Percentiles rank a stretch among this genome's conserved stretches.
phyloP scores from a whole-genome alignment of 1,140 invertebrate genomes.

The Tetragonula clypearis region DNA sequence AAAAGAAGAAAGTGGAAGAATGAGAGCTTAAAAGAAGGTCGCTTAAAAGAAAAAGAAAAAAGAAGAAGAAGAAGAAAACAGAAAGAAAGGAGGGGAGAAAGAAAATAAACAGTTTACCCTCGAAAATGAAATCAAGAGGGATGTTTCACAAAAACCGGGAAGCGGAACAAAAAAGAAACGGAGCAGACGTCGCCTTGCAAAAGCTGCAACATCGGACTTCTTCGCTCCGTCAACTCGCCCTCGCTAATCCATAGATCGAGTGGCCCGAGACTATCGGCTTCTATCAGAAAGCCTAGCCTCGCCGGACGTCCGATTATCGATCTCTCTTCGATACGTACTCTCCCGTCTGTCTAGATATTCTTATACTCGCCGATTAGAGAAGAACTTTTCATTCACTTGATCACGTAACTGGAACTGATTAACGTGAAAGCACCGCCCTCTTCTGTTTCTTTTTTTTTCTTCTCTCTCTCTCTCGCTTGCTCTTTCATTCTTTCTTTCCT shows the following conservation, averaged over 20 bases:
- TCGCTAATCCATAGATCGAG: neutral
- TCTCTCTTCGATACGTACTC: neutral
- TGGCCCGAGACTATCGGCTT: neutral
- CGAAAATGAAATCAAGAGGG: neutral
- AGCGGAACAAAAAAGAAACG: neutral
- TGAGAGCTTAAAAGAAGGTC: neutral
- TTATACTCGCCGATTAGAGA: slow-evolving; percentile 8
- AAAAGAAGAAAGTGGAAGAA: neutral
- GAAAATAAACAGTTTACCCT: neutral
- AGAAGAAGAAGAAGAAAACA: neutral
- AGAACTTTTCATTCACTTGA: slow-evolving; percentile 34
- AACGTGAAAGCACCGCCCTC: slow-evolving; percentile 23
- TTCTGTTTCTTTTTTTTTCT: neutral
- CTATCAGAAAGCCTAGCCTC: neutral
- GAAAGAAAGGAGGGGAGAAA: no score
- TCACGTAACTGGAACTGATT: slow-evolving; percentile 39
- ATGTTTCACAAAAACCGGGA: neutral
- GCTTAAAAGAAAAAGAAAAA: neutral
- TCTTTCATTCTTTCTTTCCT: neutral
- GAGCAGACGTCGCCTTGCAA: neutral
- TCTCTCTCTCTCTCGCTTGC: neutral
- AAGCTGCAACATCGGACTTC: neutral
- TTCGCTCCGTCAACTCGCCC: no score
- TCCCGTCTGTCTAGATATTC: neutral
- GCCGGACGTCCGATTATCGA: slow-evolving; percentile 4